Evolutionary conservation across 2,797 vertebrate species (phyloP).

Genomic region (Hydrophis major): DNA sequence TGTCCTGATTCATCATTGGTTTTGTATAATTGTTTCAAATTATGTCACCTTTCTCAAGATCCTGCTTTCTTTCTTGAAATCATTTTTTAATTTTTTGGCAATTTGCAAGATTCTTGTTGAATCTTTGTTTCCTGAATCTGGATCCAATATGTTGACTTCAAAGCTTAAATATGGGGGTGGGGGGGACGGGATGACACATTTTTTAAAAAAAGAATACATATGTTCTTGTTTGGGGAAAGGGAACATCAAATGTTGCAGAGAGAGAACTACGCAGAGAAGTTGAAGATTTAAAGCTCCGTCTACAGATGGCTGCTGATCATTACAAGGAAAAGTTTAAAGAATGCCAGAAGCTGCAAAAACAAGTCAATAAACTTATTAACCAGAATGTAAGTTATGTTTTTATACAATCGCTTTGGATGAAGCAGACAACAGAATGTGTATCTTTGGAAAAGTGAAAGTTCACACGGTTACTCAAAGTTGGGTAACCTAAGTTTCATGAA

Average conservation of each 20-base stretch:
- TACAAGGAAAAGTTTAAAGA: slow-evolving; percentile 99
- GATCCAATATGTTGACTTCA: not conserved
- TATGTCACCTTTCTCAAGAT: not conserved
- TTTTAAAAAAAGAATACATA: slow-evolving; percentile 11
- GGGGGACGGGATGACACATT: not conserved
- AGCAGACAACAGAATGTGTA: not conserved
- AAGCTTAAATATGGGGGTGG: not conserved
- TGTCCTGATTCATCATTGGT: not conserved
- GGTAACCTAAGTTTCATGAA: not conserved
- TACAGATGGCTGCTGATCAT: slow-evolving; percentile 99
- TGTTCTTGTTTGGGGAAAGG: slow-evolving; percentile 49
- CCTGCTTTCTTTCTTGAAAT: not conserved
- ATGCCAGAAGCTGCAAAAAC: slow-evolving; percentile 94
- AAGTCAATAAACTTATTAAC: slow-evolving; percentile 87
- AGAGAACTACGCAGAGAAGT: slow-evolving; percentile 93
- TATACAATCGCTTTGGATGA: not conserved
- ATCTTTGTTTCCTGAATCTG: not conserved
- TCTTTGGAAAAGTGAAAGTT: not conserved
- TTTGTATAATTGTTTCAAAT: not conserved
- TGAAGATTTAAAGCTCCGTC: slow-evolving; percentile 94
- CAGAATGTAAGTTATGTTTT: slow-evolving; percentile 80
- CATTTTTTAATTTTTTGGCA: not conserved
- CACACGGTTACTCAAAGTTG: not conserved
- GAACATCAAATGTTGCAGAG: slow-evolving; percentile 69
- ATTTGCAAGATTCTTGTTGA: not conserved